Base-by-base conservation (phyloP, 2,888 invertebrate genomes). In the Habroteleia sp. region DNA sequence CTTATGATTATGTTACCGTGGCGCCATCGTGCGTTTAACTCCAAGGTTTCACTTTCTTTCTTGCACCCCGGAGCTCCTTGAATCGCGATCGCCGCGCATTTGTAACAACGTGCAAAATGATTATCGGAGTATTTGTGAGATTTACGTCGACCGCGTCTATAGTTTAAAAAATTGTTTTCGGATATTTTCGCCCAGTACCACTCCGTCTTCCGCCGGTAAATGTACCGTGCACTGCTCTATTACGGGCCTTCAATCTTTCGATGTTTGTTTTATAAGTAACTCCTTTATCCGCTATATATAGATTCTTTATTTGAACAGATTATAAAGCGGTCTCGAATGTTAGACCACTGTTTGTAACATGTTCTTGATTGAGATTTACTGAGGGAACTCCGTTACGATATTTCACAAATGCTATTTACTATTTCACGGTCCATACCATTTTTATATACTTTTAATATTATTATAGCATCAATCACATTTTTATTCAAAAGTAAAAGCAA, bases 261-360 rank as follows among this genome's bases (percentile, higher is more conserved):
- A 56, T 56, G 72, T 58, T 73, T 73, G 72, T 65, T 73, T 73
- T 73, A 65, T 52, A 71, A 71, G 71, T 71, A 65, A 73, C 52
- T 65, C 65, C 72, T 65, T 73, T 73, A 65, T 73, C 56, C 56
- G 65, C 65, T 73, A 73, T 73, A 73, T 65, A 73, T 73, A 73
- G 72, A 31, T 50, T 65, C 65, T 73, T 73, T 73, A 73, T 73
- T 58, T 58, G 65, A 65, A 58, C 72, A 65, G 65, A 73, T 73
- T 73, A 65, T 65, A 58, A 58, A 62, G 71, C 71, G 44, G 42
- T 71, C 25, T 41, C 42, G 69, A 50, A 44, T 56, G 56, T 48
- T 10, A 17, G 50, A 17, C 56, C 48, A 48, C 56, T 41, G 68
- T 68, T 56, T 58, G 56, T 17, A 48, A 35, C 48, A n/a, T 29